A percentile compares a stretch with the other conserved stretches of the same genome.
phyloP scores from a whole-genome alignment of 2,797 vertebrate genomes.

The Anguilla marmorata region DNA sequence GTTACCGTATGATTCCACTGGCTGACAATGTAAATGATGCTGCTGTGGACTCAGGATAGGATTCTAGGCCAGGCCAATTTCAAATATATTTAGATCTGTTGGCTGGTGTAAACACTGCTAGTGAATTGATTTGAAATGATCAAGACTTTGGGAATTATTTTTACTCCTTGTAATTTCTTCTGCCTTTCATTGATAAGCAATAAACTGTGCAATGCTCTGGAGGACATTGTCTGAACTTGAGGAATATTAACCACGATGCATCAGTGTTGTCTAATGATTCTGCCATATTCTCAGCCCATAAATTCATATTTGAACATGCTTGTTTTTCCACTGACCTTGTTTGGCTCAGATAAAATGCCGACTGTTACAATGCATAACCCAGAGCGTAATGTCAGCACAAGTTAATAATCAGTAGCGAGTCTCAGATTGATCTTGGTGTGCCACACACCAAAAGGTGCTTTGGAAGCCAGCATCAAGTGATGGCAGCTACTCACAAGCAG shows the following conservation, averaged over 20 bases:
- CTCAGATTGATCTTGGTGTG: slow-evolving; percentile 18
- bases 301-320: slow-evolving; percentile 1
- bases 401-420: slow-evolving; percentile 21
- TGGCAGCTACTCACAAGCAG: background rate
- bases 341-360: background rate
- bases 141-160: slow-evolving; percentile 37
- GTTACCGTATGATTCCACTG: slow-evolving; percentile 44
- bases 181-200: slow-evolving; percentile 36
- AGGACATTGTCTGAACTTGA: slow-evolving; percentile 6
- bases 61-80: slow-evolving; percentile 39
- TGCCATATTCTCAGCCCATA: background rate
- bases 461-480: background rate
- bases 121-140: slow-evolving; percentile 42
- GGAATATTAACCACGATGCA: slow-evolving; percentile 12
- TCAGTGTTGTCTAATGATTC: slow-evolving; percentile 13
- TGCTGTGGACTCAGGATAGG: slow-evolving; percentile 35
- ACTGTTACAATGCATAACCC: background rate
- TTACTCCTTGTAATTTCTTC: slow-evolving; percentile 26
- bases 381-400: slow-evolving; percentile 12
- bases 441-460: background rate
- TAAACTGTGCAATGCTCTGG: slow-evolving; percentile 18
- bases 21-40: slow-evolving; percentile 43
- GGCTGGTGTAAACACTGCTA: slow-evolving; percentile 38
- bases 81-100: slow-evolving; percentile 41
- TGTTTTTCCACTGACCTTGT: background rate